Conservation (phyloP, 2,797 vertebrate species). For the Podarcis siculus region DNA sequence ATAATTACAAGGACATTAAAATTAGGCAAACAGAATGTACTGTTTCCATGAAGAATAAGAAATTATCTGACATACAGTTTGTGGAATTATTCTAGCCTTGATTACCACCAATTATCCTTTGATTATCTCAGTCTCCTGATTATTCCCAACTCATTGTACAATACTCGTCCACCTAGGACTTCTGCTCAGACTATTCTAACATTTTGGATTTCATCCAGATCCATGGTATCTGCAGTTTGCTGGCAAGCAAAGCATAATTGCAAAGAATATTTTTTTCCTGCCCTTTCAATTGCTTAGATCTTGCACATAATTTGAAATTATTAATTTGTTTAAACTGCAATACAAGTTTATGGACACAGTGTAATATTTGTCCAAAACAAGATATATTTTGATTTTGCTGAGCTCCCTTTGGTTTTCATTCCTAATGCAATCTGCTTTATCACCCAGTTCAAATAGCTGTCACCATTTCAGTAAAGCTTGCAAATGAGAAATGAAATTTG, state of each 20-base stretch:
- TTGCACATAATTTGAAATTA: not conserved
- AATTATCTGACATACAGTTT: conserved; percentile 16
- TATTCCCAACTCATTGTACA: conserved; percentile 20
- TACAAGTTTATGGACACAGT: rapidly evolving
- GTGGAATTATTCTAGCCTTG: conserved; percentile 25
- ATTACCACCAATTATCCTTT: conserved; percentile 31
- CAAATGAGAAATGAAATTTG: rapidly evolving
- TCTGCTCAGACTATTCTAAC: conserved; percentile 4
- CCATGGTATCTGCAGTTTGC: not conserved
- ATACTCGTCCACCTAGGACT: conserved; percentile 16
- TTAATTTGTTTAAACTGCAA: not conserved
- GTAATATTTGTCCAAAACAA: rapidly evolving
- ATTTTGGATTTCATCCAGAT: conserved; percentile 5
- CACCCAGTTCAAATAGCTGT: not conserved
- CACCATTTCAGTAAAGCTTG: rapidly evolving
- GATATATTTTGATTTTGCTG: not conserved
- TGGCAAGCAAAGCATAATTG: not conserved
- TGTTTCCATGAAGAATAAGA: conserved; percentile 19
- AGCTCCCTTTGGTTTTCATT: not conserved
- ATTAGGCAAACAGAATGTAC: conserved; percentile 7
- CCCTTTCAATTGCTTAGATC: not conserved
- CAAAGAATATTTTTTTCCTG: not conserved
- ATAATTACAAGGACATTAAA: conserved; percentile 29
- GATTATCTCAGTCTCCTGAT: conserved; percentile 30
- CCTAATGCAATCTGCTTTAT: not conserved